Conservation (phyloP, 2,113 vertebrate genomes). For the Alces alces region DNA sequence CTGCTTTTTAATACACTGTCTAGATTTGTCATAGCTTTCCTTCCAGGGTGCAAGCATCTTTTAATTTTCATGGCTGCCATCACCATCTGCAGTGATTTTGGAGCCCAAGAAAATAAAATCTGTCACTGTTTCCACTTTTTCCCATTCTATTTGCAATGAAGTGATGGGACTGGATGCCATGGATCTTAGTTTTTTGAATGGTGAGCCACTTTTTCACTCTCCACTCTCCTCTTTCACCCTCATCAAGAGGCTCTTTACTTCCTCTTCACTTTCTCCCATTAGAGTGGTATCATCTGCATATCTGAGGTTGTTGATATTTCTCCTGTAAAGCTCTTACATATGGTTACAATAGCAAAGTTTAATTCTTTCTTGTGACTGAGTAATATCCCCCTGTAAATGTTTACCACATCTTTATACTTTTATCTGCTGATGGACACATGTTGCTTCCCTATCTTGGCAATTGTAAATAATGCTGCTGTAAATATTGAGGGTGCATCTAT, state of each 20-base stretch:
- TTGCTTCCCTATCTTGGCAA: background rate
- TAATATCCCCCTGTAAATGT: background rate
- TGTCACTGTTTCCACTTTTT: background rate
- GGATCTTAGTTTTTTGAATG: background rate
- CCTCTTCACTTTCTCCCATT: background rate
- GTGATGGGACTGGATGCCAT: background rate
- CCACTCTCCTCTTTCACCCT: background rate
- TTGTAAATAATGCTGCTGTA: background rate
- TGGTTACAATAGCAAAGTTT: background rate
- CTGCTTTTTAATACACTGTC: background rate
- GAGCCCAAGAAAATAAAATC: background rate
- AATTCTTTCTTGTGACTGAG: background rate
- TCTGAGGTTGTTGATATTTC: background rate
- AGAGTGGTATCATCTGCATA: background rate
- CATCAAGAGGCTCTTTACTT: background rate
- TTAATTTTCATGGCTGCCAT: background rate
- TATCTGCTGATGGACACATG: background rate
- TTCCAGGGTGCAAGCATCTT: background rate
- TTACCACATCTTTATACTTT: background rate
- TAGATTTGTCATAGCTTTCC: background rate
- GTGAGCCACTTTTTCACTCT: background rate
- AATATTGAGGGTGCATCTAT: background rate
- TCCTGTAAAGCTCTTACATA: background rate
- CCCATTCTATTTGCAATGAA: background rate
- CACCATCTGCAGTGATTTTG: background rate